Percentiles rank a stretch among this genome's conserved stretches.
Conservation (phyloP, 2,113 vertebrate species). For the Syrmaticus mikado region DNA sequence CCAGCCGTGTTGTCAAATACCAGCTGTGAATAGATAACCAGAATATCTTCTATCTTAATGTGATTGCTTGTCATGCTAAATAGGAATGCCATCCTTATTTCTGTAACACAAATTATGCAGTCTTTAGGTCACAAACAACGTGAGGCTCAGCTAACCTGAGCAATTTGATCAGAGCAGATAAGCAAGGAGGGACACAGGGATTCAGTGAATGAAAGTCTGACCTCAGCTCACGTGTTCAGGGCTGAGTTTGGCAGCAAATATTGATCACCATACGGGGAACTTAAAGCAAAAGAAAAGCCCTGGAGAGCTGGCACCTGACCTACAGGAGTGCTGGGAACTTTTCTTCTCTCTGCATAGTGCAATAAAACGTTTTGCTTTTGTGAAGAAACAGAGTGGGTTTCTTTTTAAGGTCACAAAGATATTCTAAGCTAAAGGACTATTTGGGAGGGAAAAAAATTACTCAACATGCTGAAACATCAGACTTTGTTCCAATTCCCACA, state of each 20-base stretch:
- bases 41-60: neutral
- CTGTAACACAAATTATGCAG: neutral
- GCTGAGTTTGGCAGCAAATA: neutral
- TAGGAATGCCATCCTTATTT: neutral
- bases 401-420: neutral
- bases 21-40: neutral
- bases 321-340: neutral
- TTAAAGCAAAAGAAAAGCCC: neutral
- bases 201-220: neutral
- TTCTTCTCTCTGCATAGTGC: neutral
- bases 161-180: neutral
- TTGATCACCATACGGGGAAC: constrained; percentile 19
- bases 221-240: neutral
- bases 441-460: neutral
- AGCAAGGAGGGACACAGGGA: neutral
- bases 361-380: neutral
- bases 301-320: neutral
- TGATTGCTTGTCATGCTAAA: constrained; percentile 32
- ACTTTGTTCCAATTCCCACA: neutral
- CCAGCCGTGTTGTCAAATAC: neutral
- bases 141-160: neutral
- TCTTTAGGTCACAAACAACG: neutral
- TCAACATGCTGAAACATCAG: neutral
- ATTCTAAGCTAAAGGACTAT: neutral
- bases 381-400: neutral